Base-by-base conservation (phyloP, 2,797 vertebrate species). In the Margarornis squamiger region DNA sequence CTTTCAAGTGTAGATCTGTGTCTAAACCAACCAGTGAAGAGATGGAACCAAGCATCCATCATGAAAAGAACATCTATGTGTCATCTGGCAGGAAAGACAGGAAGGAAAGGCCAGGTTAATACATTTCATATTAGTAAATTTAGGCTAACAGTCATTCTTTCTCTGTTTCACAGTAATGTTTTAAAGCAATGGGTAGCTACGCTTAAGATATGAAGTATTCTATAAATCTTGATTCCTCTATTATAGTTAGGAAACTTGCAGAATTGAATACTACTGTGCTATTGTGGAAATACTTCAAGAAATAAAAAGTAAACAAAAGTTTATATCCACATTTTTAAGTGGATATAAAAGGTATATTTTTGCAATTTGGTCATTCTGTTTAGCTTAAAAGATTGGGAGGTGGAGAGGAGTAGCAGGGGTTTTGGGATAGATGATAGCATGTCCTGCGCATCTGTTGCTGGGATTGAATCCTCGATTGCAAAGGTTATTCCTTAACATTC, bases 401-500 rank as follows among this genome's bases (percentile, higher is more conserved):
- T 2, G 4, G 32, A 45, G n/a, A n/a, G 52, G 19, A 58, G n/a
- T 46, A 52, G 8, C 48, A 55, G 18, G 14, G 20, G 7, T 59
- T 87, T 41, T 66, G 23, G 43, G 39, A 3, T 14, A 84, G 51
- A 70, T 13, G 32, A 26, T 57, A 20, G 6, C 39, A 22, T 32
- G 23, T 51, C 30, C 23, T 76, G 17, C 63, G 9, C 6, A 59
- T 91, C 76, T 39, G 63, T 73, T 95, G 39, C 41, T 95, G 51
- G 45, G 67, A 62, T 83, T 83, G 32, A 86, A 76, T 76, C 68
- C 68, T 91, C 91, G 55, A 80, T 65, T 78, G 26, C 36, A 72
- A 55, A 49, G 70, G 43, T 81, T 88, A 45, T 49, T 79, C 43
- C 85, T 89, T 93, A 92, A 54, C 13, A 20, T 79, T 96, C 92